Evolutionary conservation across 2,113 vertebrate species (phyloP), one percentile per base, ranked within the genome.

Genomic region (Ammodytes marinus): DNA sequence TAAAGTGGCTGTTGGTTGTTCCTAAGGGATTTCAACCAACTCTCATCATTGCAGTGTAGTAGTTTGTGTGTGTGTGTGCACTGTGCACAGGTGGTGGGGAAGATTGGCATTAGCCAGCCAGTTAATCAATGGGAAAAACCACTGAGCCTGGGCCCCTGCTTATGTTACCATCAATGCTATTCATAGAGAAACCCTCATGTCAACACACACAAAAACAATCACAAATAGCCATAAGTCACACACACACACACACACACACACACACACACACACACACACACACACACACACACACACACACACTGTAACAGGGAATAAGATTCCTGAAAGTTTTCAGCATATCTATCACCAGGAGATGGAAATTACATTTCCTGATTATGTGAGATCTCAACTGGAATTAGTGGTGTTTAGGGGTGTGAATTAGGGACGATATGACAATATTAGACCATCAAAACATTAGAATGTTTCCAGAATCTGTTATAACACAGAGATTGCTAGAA

Each of bases 41-140:
- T 86, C 78, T 89, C 83, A 91, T 91, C 91, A 87, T 82, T 68
- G 73, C 74, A 85, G 71, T 78, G 72, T 54, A 77, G 57, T 74
- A 74, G 67, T 84, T 43, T 84, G 81, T 84, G 72, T 86, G 77
- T 71, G 69, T 79, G 46, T 80, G 37, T 73, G 59, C 74, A 55
- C 68, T 75, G 75, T 61, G 77, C 68, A 67, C 42, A 43, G 58
- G 75, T 86, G 78, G 82, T 89, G 82, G 95, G 94, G 97, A 97
- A 96, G 96, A 96, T 96, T 96, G 89, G 96, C 97, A 96, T 98
- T 97, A 97, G 97, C 95, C 93, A 94, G 92, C 95, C 95, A 95
- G 96, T 95, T 96, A 98, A 98, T 98, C 98, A 97, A 98, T 97
- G 95, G 94, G 96, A 96, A 98, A 94, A 98, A 97, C 96, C 97